Base-by-base conservation (phyloP, 1,140 invertebrate species). In the Hylyphantes graminicola region DNA sequence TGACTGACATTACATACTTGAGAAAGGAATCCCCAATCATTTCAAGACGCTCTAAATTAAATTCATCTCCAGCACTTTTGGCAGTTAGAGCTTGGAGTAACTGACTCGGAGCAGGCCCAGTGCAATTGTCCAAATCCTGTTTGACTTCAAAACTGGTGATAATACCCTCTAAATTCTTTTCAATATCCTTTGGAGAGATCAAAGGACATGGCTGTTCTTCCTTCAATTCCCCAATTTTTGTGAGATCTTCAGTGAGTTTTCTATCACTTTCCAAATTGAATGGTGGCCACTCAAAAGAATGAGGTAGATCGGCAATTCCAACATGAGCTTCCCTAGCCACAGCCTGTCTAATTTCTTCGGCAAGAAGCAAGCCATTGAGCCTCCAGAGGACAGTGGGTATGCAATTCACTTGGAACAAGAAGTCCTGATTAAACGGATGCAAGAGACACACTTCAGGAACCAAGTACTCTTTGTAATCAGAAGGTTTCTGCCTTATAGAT, bases 371-470 rank as follows among this genome's bases (percentile, higher is more conserved):
- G 1, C 94, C 95, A 90, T 99, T 99, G 35, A 98, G 93, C 85
- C 97, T 91, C 88, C 99, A 99, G 0, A 99, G 90, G 74, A 99
- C 95, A 86, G 97, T 97, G 3, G 98, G 98, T 68, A 99, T 89
- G 87, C 96, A 98, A 7, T 99, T 96, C 2, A 97, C 96, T 88
- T 98, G 96, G 82, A 96, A 93, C 97, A 98, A 99, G 8, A 99
- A 91, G 6, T 96, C 96, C 0, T 97, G 97, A 0, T 96, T 94
- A 90, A 99, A 98, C 2, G 97, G 97, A 92, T 99, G 98, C 84
- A 98, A 94, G 10, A 94, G 93, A 89, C 97, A 98, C 15, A 99
- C 90, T 91, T 99, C 98, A 17, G 85, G 77, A 15, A 80, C 67
- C 54, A 85, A 59, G 15, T 61, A 85, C 35, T 86, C 74, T 59